These are phyloP conservation scores for Spilosoma lubricipeda DNA, from an alignment of 2,888 invertebrate species.

Conservation along the genomic window DNA sequence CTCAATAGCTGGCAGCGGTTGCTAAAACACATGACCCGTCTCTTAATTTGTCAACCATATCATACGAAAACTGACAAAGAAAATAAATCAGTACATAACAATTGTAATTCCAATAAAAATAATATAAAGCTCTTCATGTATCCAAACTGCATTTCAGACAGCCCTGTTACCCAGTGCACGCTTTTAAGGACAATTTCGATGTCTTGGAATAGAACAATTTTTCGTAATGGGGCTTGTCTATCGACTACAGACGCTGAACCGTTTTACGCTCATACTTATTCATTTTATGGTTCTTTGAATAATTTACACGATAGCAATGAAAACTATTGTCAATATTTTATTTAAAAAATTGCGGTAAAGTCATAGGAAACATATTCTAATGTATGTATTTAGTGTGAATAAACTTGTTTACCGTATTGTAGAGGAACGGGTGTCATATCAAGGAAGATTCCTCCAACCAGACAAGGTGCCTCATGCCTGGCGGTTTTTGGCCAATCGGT, in stretches of 20 bases:
- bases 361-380: background rate
- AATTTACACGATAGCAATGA: conserved; percentile 27
- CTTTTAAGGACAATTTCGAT: conserved; percentile 42
- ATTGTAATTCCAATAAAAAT: background rate
- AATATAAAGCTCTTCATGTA: background rate
- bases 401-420: too few relatives aligned
- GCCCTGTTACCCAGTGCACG: conserved; percentile 33
- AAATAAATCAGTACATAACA: background rate
- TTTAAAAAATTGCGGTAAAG: background rate
- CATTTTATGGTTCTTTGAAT: conserved; percentile 34
- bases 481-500: too few relatives aligned
- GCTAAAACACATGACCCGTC: too few relatives aligned
- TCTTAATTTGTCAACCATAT: too few relatives aligned
- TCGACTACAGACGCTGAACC: conserved; percentile 22
- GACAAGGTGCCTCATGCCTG: too few relatives aligned
- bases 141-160: conserved; percentile 14
- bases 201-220: conserved; percentile 28
- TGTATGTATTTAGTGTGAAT: background rate
- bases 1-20: too few relatives aligned
- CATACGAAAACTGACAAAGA: background rate
- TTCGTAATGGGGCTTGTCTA: conserved; percentile 31
- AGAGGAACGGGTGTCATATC: too few relatives aligned
- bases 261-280: conserved; percentile 19
- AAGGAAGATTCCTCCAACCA: too few relatives aligned
- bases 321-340: conserved; percentile 10